Conservation (phyloP, 1,140 invertebrate species). For the Drosophila novamexicana region DNA sequence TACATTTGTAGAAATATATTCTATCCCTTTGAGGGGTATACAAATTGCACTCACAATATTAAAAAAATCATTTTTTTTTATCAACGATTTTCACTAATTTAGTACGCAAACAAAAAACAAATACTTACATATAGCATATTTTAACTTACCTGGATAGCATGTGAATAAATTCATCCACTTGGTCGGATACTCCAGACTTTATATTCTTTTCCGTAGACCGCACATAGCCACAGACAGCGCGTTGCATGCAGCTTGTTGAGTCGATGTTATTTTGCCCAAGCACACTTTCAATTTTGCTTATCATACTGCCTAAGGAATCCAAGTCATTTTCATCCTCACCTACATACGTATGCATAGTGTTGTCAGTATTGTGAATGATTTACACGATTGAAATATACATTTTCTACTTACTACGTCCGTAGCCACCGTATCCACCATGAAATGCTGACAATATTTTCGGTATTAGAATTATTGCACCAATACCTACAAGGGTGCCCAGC, state of each 20-base stretch:
- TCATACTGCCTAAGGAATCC: constrained; percentile 87
- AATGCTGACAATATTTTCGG: constrained; percentile 91
- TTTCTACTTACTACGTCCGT: constrained; percentile 88
- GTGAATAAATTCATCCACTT: constrained; percentile 88
- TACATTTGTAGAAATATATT: too few relatives aligned
- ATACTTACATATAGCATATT: constrained; percentile 18
- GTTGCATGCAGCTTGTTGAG: constrained; percentile 91
- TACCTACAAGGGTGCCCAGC: constrained; percentile 90
- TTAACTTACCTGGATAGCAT: constrained; percentile 87
- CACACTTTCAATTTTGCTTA: constrained; percentile 90
- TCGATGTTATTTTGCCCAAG: constrained; percentile 91
- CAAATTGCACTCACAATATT: constrained; percentile 23
- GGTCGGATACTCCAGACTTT: constrained; percentile 86
- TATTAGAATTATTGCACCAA: constrained; percentile 91
- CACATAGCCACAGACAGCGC: constrained; percentile 90
- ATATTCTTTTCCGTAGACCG: constrained; percentile 88
- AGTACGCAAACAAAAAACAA: constrained; percentile 36
- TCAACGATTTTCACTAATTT: constrained; percentile 21
- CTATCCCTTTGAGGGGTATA: too few relatives aligned
- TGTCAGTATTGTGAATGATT: not conserved
- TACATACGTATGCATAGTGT: constrained; percentile 13
- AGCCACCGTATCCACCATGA: constrained; percentile 88
- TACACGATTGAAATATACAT: not conserved
- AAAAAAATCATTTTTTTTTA: constrained; percentile 51
- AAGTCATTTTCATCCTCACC: constrained; percentile 88